Evolutionary conservation across 2,888 invertebrate species (phyloP), one percentile per base, ranked within the genome.

Genomic region (Limulus polyphemus): DNA sequence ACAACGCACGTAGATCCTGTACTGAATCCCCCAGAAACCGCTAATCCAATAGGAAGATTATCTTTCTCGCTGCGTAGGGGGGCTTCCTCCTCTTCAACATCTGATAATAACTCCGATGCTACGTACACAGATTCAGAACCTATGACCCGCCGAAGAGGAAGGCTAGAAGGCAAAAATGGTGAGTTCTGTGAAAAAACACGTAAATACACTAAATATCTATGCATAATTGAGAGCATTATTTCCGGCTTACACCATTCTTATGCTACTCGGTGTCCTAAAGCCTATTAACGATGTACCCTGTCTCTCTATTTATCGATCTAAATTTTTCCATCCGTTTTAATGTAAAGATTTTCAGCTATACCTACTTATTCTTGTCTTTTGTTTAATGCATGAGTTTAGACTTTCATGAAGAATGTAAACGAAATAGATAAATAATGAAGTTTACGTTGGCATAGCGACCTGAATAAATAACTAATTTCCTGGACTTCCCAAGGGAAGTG

Each of bases 81-180:
- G 12, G 65, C 63, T 16, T 68, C 68, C 13, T 68, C 68, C 10
- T 67, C 68, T 11, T 67, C 68, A 2, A 68, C 67, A 10, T 68
- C 68, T 16, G 68, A 68, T 54, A 68, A 68, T 55, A 67, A 68
- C 48, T 68, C 68, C 11, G 68, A 67, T 48, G 65, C 64, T 12
- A 66, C 68, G 9, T 64, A 66, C 57, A 68, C 67, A 11, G 68
- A 68, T 55, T 67, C 68, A 3, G 68, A 66, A 49, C 68, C 67
- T 46, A 61, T 65, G n/a, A 58, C 63, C 10, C 59, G 65, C 32
- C 58, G 67, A 55, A 56, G 52, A 11, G 62, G 61, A 11, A 54
- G 16, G 9, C 54, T 64, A 13, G 64, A 66, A 59, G 64, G 64
- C 16, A 63, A 65, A 58, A 64, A 64, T 49, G 63, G 68, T 68